These are phyloP conservation scores for Drosophila neotestacea DNA, from an alignment of 2,888 invertebrate genomes.

Conservation along the genomic window DNA sequence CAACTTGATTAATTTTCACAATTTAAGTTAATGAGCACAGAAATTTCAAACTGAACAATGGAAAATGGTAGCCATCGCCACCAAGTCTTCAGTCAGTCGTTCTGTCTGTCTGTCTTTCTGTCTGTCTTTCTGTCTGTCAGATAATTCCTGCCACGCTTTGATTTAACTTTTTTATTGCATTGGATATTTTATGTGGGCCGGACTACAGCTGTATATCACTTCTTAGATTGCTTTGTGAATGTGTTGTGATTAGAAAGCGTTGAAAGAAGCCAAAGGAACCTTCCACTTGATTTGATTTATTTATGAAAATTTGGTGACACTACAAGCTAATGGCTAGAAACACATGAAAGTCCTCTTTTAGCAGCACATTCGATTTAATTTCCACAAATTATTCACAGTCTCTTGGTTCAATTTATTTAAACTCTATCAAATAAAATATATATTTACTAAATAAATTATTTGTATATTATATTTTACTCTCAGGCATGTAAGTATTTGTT, in stretches of 20 bases:
- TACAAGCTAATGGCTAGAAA: slow-evolving; percentile 25
- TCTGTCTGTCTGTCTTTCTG: slow-evolving; percentile 9
- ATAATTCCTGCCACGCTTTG: slow-evolving; percentile 37
- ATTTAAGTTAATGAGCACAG: slow-evolving; percentile 73
- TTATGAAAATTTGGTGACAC: slow-evolving; percentile 59
- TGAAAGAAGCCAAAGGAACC: slow-evolving; percentile 1
- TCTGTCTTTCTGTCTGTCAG: slow-evolving; percentile 11
- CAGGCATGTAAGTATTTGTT: background rate
- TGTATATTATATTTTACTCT: background rate
- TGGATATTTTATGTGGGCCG: slow-evolving; percentile 27
- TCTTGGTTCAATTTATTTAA: background rate
- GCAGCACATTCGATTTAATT: slow-evolving; percentile 12
- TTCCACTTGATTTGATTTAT: slow-evolving; percentile 69
- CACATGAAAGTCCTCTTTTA: slow-evolving; percentile 13
- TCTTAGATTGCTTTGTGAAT: slow-evolving; percentile 67
- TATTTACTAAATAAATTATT: background rate
- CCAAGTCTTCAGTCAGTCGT: slow-evolving; percentile 24
- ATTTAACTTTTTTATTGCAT: slow-evolving; percentile 55
- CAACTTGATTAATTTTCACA: slow-evolving; percentile 82
- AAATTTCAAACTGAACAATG: slow-evolving; percentile 57
- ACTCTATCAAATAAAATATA: background rate
- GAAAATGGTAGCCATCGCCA: slow-evolving; percentile 19
- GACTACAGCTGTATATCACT: slow-evolving; percentile 36
- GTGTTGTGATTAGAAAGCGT: slow-evolving; percentile 65
- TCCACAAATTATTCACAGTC: slow-evolving; percentile 1